Percentiles rank a stretch among this genome's conserved stretches.
These are phyloP conservation scores for Tridacna crocea DNA, from an alignment of 2,888 invertebrate genomes.

Conservation along the genomic window DNA sequence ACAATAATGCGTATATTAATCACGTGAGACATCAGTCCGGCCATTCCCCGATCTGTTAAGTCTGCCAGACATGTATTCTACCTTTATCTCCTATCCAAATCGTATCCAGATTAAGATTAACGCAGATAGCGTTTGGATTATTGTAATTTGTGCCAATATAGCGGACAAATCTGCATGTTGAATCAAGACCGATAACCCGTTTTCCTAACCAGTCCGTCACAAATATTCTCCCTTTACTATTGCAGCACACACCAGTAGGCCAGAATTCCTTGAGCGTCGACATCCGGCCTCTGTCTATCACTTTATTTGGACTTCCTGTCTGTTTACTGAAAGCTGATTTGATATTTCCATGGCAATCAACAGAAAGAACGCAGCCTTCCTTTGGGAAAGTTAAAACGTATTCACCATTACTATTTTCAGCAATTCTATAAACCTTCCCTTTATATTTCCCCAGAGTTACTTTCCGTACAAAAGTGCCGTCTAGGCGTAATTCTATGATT, in stretches of 20 bases:
- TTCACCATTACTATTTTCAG: constrained; percentile 33
- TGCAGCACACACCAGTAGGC: constrained; percentile 47
- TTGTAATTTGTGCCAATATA: constrained; percentile 24
- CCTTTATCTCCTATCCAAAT: constrained; percentile 44
- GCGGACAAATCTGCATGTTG: constrained; percentile 28
- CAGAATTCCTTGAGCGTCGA: constrained; percentile 30
- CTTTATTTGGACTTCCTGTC: not conserved
- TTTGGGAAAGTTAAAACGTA: constrained; percentile 49
- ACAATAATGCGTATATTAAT: too few relatives aligned
- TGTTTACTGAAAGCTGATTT: constrained; percentile 23
- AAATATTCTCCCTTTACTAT: constrained; percentile 32
- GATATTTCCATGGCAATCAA: constrained; percentile 28
- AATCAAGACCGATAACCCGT: constrained; percentile 34
- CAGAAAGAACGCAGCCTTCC: constrained; percentile 34
- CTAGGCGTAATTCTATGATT: constrained; percentile 27
- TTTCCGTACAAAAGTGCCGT: constrained; percentile 28
- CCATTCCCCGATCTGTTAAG: not conserved
- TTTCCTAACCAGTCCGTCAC: constrained; percentile 45
- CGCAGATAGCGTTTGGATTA: constrained; percentile 43
- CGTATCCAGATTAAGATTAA: constrained; percentile 17
- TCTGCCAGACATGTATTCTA: constrained; percentile 39
- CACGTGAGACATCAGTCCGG: too few relatives aligned
- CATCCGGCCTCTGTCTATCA: not conserved
- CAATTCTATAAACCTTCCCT: constrained; percentile 51
- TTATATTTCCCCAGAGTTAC: constrained; percentile 23